phyloP scores from a whole-genome alignment of 1,140 invertebrate genomes.

The Micrasema minimum region DNA sequence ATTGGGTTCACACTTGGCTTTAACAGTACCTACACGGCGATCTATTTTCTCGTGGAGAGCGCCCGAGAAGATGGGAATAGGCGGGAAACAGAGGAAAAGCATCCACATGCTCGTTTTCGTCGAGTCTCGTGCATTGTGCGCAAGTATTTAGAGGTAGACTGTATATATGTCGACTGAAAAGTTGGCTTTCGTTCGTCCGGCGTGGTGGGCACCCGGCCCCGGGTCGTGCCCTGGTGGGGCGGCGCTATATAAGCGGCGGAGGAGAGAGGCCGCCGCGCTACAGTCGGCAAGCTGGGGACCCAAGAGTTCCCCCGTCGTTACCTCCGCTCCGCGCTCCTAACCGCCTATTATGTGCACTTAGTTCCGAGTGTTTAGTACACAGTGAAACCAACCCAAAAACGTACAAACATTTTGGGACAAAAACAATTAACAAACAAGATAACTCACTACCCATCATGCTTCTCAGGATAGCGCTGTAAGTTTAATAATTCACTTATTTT shows the following conservation, averaged over 20 bases:
- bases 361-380: not conserved
- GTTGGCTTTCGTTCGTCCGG: not conserved
- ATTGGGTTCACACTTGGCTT: no score
- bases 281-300: slow-evolving; percentile 2
- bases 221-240: not conserved
- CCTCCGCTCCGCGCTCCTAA: not conserved
- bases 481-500: not conserved
- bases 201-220: not conserved
- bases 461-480: slow-evolving; percentile 23
- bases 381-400: not conserved
- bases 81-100: no score
- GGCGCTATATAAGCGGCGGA: slow-evolving; percentile 19
- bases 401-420: not conserved
- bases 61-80: not conserved
- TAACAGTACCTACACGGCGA: no score
- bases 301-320: not conserved
- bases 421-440: not conserved
- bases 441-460: slow-evolving; percentile 9
- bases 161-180: no score
- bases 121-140: no score
- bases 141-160: no score
- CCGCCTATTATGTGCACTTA: not conserved
- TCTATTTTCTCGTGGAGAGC: not conserved
- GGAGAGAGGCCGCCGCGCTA: slow-evolving; percentile 24
- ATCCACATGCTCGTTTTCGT: no score